A percentile compares a stretch with the other conserved stretches of the same genome.
These are phyloP conservation scores for Sebastolobus altivelis DNA, from an alignment of 2,797 vertebrate genomes.

Conservation along the genomic window DNA sequence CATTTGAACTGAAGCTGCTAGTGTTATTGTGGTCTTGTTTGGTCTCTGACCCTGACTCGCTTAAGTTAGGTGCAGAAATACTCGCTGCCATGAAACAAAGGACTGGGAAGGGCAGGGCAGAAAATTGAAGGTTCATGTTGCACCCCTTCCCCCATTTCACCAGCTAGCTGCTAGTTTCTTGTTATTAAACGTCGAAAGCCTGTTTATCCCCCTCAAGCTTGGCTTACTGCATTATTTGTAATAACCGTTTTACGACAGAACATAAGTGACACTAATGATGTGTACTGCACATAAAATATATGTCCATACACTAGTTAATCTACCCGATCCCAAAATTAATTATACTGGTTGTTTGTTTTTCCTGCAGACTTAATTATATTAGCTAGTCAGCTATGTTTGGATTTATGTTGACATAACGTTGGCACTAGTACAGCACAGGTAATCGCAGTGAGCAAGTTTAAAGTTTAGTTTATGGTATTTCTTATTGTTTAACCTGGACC, in stretches of 20 bases:
- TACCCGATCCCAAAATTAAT: neutral
- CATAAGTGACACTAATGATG: neutral
- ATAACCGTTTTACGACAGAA: neutral
- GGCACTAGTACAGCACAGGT: neutral
- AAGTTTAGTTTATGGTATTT: neutral
- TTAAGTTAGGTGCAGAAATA: constrained; percentile 25
- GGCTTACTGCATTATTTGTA: neutral
- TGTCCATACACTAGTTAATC: neutral
- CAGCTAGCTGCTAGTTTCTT: constrained; percentile 40
- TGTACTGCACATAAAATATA: neutral
- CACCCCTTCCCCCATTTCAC: constrained; percentile 75
- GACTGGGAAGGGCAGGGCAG: constrained; percentile 64
- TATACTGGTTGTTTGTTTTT: neutral
- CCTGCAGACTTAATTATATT: neutral
- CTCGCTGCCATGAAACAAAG: constrained; percentile 67
- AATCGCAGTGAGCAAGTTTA: neutral
- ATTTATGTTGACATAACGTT: neutral
- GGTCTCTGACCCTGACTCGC: neutral
- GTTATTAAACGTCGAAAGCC: constrained; percentile 15
- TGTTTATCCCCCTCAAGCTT: constrained; percentile 28
- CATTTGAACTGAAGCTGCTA: neutral
- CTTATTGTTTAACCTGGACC: neutral
- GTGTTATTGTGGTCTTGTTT: constrained; percentile 13
- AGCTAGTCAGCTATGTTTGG: neutral
- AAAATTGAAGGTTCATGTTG: constrained; percentile 70